Evolutionary conservation across 2,113 vertebrate species (phyloP).

Genomic region (Prinia subflava): DNA sequence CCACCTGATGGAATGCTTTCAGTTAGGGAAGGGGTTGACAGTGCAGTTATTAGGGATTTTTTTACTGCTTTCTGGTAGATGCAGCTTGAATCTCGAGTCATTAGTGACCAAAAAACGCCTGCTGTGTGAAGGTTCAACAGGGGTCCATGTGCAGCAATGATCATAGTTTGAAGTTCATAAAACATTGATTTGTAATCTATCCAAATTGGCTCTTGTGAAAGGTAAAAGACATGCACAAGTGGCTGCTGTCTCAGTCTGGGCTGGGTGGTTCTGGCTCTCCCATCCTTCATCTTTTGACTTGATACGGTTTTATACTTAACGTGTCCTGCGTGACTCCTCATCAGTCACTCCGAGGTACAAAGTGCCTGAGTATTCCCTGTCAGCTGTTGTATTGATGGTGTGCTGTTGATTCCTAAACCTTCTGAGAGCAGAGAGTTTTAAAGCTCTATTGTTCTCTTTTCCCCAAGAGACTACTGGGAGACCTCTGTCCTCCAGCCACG

Average conservation of each 20-base stretch:
- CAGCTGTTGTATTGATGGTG: not conserved
- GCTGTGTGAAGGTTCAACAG: not conserved
- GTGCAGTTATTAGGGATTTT: not conserved
- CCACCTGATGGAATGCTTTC: not conserved
- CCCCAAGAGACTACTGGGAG: not conserved
- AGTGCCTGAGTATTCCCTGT: not conserved
- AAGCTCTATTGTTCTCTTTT: not conserved
- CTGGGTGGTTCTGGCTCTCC: not conserved
- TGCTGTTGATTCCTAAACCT: not conserved
- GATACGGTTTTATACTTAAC: not conserved
- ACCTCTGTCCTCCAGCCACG: rapidly evolving
- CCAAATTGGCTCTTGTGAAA: not conserved
- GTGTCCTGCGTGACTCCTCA: rapidly evolving
- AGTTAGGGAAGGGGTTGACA: not conserved
- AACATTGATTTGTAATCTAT: not conserved
- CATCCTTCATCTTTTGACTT: not conserved
- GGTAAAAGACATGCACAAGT: not conserved
- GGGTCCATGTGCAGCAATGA: not conserved
- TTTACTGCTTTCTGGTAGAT: not conserved
- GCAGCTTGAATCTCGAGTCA: not conserved
- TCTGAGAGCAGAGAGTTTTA: not conserved
- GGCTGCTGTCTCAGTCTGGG: not conserved
- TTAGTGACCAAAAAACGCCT: not conserved
- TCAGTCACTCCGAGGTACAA: not conserved
- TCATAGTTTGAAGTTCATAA: not conserved